These are phyloP conservation scores for Eubasilissa splendida DNA, from an alignment of 2,888 invertebrate species.

Conservation along the genomic window DNA sequence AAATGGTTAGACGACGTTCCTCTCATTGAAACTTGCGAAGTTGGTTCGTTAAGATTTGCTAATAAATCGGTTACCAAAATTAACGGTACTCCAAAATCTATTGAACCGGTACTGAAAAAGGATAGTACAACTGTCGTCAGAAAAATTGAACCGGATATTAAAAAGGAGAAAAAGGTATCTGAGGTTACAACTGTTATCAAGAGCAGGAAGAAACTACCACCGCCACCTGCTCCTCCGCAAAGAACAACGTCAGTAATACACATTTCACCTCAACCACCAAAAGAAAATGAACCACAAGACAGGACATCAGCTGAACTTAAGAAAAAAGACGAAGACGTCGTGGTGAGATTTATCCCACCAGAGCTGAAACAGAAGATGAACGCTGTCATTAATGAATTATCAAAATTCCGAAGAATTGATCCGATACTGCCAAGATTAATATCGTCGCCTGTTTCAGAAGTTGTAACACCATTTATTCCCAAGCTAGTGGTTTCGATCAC, in stretches of 20 bases:
- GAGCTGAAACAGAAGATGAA: constrained; percentile 76
- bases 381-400: constrained; percentile 75
- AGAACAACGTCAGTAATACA: constrained; percentile 27
- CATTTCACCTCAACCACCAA: not conserved
- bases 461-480: constrained; percentile 64
- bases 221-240: constrained; percentile 66
- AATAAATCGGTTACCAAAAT: constrained; percentile 68
- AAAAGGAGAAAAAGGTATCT: not conserved
- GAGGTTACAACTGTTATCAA: constrained; percentile 57
- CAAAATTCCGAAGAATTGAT: constrained; percentile 67
- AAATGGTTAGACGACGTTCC: constrained; percentile 86
- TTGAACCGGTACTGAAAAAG: constrained; percentile 61
- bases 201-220: constrained; percentile 67
- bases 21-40: constrained; percentile 60
- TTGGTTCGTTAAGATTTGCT: constrained; percentile 59
- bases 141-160: not conserved
- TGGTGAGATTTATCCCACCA: constrained; percentile 66
- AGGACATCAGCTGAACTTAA: constrained; percentile 25
- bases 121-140: constrained; percentile 47
- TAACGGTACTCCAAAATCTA: constrained; percentile 66
- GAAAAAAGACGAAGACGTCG: constrained; percentile 62
- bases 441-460: constrained; percentile 64
- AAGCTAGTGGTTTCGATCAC: constrained; percentile 69
- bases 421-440: constrained; percentile 61
- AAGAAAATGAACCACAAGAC: constrained; percentile 19